Evolutionary conservation across 2,888 invertebrate species (phyloP).

Genomic region (Rhabditophanes sp.): DNA sequence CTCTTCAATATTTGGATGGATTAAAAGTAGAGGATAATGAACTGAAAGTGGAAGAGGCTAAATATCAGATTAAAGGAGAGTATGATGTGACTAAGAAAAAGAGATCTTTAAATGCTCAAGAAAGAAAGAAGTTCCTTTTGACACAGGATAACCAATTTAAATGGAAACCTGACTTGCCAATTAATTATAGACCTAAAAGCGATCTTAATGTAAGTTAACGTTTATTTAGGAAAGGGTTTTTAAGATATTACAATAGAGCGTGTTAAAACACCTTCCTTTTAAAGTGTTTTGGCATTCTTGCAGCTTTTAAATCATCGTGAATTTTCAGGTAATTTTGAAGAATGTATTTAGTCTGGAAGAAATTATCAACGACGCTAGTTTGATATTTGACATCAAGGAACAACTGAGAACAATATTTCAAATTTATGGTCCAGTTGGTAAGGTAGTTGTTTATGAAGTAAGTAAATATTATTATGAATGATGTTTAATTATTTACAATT

Average conservation of each 20-base stretch:
- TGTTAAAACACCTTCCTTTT: too few species aligned
- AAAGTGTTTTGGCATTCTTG: too few species aligned
- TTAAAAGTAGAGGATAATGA: constrained; percentile 62
- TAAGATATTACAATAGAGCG: too few species aligned
- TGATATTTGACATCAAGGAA: constrained; percentile 75
- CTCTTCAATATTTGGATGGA: constrained; percentile 77
- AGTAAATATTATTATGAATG: constrained; percentile 3
- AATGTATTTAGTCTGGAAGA: constrained; percentile 75
- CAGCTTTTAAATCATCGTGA: too few species aligned
- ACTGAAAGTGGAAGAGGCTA: constrained; percentile 73
- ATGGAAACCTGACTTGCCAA: constrained; percentile 82
- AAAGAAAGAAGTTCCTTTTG: constrained; percentile 63
- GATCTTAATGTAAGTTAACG: too few species aligned
- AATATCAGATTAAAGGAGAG: constrained; percentile 67
- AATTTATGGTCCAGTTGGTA: constrained; percentile 78
- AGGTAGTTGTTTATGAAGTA: constrained; percentile 51
- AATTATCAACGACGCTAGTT: constrained; percentile 70
- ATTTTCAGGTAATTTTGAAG: constrained; percentile 77
- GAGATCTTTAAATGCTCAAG: constrained; percentile 66
- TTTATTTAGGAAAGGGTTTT: too few species aligned
- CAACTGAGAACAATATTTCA: constrained; percentile 72
- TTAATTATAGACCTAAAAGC: constrained; percentile 68
- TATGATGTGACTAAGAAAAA: constrained; percentile 80
- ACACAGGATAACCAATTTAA: constrained; percentile 81
- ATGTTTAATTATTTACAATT: constrained; percentile 8